Evolutionary conservation across 2,797 vertebrate genomes (phyloP).

Genomic region (Ciconia nigra): DNA sequence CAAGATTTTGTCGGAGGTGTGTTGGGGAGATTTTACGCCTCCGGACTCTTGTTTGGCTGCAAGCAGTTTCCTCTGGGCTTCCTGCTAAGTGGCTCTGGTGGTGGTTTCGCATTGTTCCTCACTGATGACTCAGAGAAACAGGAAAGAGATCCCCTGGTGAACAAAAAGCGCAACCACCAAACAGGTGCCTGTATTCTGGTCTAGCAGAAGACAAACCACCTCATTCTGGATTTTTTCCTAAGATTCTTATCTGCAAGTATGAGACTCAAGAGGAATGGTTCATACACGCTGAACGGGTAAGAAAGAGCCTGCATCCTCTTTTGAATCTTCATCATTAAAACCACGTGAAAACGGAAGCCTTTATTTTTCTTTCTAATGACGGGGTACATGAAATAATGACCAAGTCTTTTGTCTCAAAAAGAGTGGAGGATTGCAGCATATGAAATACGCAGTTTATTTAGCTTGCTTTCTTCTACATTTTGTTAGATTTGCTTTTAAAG

Average conservation of each 20-base stretch:
- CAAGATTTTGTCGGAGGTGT: background rate
- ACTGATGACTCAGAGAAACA: conserved; percentile 59
- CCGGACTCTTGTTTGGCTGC: conserved; percentile 40
- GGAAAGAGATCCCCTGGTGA: conserved; percentile 57
- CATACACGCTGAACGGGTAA: conserved; percentile 87
- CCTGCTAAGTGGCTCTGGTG: conserved; percentile 42
- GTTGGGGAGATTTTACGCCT: conserved; percentile 28
- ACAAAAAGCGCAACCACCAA: conserved; percentile 12
- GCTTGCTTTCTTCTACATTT: background rate
- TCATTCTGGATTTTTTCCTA: conserved; percentile 82
- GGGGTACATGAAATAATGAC: background rate
- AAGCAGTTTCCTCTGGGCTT: conserved; percentile 58
- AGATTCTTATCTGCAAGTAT: conserved; percentile 81
- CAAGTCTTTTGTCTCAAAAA: background rate
- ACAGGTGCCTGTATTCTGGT: conserved; percentile 63
- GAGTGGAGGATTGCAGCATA: fast-evolving
- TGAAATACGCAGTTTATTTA: background rate
- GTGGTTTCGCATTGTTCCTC: conserved; percentile 49
- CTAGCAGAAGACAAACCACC: conserved; percentile 58
- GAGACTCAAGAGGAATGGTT: conserved; percentile 86
- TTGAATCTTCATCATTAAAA: background rate
- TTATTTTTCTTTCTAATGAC: background rate
- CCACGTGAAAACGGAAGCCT: background rate
- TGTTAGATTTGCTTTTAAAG: background rate
- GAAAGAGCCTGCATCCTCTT: conserved; percentile 21